Base-by-base conservation (phyloP, 2,888 invertebrate species). In the Selenia dentaria region DNA sequence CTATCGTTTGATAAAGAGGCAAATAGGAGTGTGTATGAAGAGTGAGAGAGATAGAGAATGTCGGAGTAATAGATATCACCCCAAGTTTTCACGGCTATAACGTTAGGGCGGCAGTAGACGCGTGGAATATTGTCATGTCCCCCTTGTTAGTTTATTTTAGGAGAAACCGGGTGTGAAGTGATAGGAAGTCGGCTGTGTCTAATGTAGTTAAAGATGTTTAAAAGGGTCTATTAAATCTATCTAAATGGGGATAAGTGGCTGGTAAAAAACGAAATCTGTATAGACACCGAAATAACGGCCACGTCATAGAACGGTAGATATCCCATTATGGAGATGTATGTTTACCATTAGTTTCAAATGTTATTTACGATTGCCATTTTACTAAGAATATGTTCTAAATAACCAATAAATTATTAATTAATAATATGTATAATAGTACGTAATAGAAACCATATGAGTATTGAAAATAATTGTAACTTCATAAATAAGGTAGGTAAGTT, bases 81-180 rank as follows among this genome's bases (percentile, higher is more conserved):
- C 83, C 61, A 73, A 70, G 74, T 74, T 74, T 76, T 74, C 73
- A 76, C 76, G 74, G 64, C 66, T 68, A 68, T 70, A 70, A 74
- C 60, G 55, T 67, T 57, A 71, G 83, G 84, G 81, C 67, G 79
- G 59, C 71, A 66, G 61, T 58, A 64, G 67, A 69, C 64, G 64
- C 61, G 59, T 62, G 53, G 57, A 64, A 59, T 60, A 71, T 62
- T 66, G 67, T 57, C 54, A 57, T 51, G 38, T 56, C 61, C 74
- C 35, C 70, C 67, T 63, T 63, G 54, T 62, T 64, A 59, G 62
- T 64, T 56, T 78, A 75, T 79, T 79, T 79, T 73, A 44, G 55
- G 70, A 60, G 62, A 73, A 82, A 67, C 76, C 70, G 69, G 69
- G 70, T 81, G 87, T 80, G 72, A 84, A 83, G 74, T 69, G 85